A percentile compares a stretch with the other conserved stretches of the same genome.
These are phyloP conservation scores for Coracias cyanogaster DNA, from an alignment of 2,797 vertebrate species.

Conservation along the genomic window DNA sequence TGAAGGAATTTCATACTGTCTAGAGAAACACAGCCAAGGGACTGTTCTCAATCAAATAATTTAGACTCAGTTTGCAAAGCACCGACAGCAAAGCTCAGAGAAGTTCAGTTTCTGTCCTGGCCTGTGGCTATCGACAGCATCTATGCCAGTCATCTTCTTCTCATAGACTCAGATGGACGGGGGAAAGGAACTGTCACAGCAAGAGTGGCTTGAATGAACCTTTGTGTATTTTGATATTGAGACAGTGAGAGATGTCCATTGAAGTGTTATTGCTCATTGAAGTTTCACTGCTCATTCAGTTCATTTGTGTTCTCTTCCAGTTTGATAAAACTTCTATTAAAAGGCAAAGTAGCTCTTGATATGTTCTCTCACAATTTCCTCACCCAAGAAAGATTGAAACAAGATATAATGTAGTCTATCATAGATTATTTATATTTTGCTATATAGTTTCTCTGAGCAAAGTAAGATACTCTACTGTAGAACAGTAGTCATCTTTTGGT, in stretches of 20 bases:
- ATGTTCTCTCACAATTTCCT: background rate
- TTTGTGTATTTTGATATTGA: background rate
- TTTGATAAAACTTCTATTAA: background rate
- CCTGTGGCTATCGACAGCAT: background rate
- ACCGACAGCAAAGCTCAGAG: background rate
- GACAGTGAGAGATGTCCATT: background rate
- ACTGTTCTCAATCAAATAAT: background rate
- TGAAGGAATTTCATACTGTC: background rate
- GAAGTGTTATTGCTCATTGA: background rate
- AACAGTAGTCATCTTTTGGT: background rate
- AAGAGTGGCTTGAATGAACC: background rate
- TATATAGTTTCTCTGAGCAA: background rate
- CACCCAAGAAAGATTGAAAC: background rate
- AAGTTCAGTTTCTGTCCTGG: background rate
- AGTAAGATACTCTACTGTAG: background rate
- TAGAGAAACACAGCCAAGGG: background rate
- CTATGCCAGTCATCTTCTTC: background rate
- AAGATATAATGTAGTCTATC: background rate
- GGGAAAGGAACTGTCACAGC: background rate
- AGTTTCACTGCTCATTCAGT: background rate
- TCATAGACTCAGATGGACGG: background rate
- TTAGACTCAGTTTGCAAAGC: background rate
- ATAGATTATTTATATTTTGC: background rate
- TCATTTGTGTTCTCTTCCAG: background rate
- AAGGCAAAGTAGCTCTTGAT: background rate